Evolutionary conservation across 2,797 vertebrate genomes (phyloP), one percentile per base, ranked within the genome.

Genomic region (Choloepus didactylus): DNA sequence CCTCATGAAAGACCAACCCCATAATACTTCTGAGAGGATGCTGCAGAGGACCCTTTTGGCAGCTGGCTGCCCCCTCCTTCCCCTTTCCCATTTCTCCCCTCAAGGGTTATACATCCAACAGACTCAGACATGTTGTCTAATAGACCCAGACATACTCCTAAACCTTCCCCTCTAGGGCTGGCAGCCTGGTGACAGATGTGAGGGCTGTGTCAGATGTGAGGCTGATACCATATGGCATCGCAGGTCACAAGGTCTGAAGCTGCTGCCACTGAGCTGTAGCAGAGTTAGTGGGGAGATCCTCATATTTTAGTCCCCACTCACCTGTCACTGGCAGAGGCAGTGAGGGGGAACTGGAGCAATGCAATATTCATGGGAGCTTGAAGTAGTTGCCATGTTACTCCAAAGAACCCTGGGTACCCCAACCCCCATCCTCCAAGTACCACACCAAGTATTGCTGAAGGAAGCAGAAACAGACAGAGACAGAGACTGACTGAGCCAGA

Each of bases 161-260:
- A 95, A 93, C 77, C 64, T 29, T 94, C 51, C 70, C 62, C 92
- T 73, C 77, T 92, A 82, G 64, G 92, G 73, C 67, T 97, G 93
- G 81, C 73, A 91, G 84, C 90, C 87, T 8, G 6, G 89, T 96
- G 93, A 97, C 93, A 97, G 96, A 96, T 96, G 93, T 95, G 85
- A 96, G 51, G 79, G 56, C 86, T 87, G 64, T 94, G 87, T 89
- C 95, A 97, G 96, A 96, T 96, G 96, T 96, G 89, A 97, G 54
- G 75, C 87, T 96, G 87, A 88, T 96, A 79, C 95, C 90, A 96
- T 96, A 88, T 92, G 92, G 96, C 93, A 96, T 60, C 18, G 4
- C 31, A 64, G 95, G 85, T 96, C 94, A 96, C 79, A 83, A 95
- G 85, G 93, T 96, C 97, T 96, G 87, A 94, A 94, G 85, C 60